Conservation (phyloP, 2,113 vertebrate species). For the Ranitomeya imitator region DNA sequence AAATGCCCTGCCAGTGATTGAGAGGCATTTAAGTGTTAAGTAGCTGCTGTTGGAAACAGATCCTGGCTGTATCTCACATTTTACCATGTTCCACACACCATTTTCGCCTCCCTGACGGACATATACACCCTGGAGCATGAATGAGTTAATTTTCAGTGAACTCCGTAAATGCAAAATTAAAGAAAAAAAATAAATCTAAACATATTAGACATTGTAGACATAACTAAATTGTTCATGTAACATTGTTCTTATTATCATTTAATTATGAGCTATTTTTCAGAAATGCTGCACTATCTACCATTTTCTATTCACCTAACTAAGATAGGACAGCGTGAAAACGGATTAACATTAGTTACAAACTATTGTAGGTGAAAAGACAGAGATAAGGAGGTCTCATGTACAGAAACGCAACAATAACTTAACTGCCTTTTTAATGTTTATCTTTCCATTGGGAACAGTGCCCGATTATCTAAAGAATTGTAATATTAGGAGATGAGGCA, state of each 20-base stretch:
- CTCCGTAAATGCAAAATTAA: too few relatives aligned
- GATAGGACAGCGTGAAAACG: constrained; percentile 27
- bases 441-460: constrained; percentile 48
- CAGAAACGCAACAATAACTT: constrained; percentile 39
- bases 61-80: too few relatives aligned
- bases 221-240: background rate
- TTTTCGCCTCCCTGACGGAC: too few relatives aligned
- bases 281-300: background rate
- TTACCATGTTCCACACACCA: too few relatives aligned
- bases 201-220: background rate
- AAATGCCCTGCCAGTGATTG: too few relatives aligned
- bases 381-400: constrained; percentile 41
- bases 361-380: background rate
- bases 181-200: too few relatives aligned
- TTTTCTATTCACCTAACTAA: constrained; percentile 2
- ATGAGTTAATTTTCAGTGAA: too few relatives aligned
- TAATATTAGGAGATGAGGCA: constrained; percentile 45
- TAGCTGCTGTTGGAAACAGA: too few relatives aligned
- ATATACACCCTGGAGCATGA: too few relatives aligned
- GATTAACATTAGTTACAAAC: constrained; percentile 40
- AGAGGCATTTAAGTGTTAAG: too few relatives aligned
- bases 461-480: constrained; percentile 41
- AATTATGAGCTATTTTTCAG: constrained; percentile 2
- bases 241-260: constrained; percentile 39
- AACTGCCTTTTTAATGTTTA: constrained; percentile 43